Base-by-base conservation (phyloP, 1,140 invertebrate genomes). In the Monochamus saltuarius region DNA sequence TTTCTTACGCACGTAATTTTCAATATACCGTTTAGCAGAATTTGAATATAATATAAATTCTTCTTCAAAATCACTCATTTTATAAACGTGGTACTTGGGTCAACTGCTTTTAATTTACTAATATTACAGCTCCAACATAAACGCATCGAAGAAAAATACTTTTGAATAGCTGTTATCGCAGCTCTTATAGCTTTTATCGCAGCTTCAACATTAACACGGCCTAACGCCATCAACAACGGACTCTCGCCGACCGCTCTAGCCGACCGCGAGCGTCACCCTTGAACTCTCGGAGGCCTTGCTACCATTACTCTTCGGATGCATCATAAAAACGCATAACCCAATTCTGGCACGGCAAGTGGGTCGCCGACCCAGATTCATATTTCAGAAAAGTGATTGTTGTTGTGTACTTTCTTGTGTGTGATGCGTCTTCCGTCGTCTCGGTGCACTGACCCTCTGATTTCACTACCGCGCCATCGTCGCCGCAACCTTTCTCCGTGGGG, bases 361-460 rank as follows among this genome's bases (percentile, higher is more conserved):
- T 64, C 58, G 29, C n/a, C 49, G 58, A 19, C 62, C 58, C 53
- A 64, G 62, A 64, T 64, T 55, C 49, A 56, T 39, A 56, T 56
- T 60, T 55, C 43, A 55, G 52, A 64, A 61, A 61, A 64, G 58
- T 61, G 62, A 64, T 47, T 60, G 62, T 52, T 51, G 39, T 62
- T 50, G 37, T 63, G 52, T 59, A 59, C 61, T 59, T 59, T 63
- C 61, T 49, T 59, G 49, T 37, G 29, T 29, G 22, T 6, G 22
- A 6, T 29, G 22, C 22, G 22, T 29, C 22, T 6, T 29, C 22
- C 22, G 49, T 51, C 19, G 45, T 13, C 22, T 38, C 46, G 51
- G 64, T 54, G 36, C 64, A 60, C 38, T 64, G 64, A 66, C 61
- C 64, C 61, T 52, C 52, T 42, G 64, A 66, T 66, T 66, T 66